Evolutionary conservation across 2,888 invertebrate species (phyloP), one percentile per base, ranked within the genome.

Genomic region (Microplitis deprimator): DNA sequence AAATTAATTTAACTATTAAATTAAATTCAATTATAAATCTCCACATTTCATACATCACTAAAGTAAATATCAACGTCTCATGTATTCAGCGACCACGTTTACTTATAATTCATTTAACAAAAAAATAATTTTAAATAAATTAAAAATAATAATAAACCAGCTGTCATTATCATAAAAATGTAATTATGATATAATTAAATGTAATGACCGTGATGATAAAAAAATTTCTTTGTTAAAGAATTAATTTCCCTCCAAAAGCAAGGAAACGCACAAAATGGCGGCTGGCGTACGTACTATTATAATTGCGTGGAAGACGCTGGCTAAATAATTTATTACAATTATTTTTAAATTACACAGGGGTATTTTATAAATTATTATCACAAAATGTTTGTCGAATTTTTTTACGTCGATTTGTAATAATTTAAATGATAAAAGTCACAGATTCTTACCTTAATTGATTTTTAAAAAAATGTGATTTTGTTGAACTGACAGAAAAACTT

Each of bases 251-350:
- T 88, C 89, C 88, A 88, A 88, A 86, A 85, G 82, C 79, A 75
- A 75, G 79, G 84, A 87, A 87, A 84, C 85, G 79, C 81, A 75
- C 80, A 89, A 89, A 89, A 89, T 89, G 89, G 89, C 86, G 85
- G 84, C 77, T 61, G 73, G 78, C 81, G 82, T 79, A 82, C 81
- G 78, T 60, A 74, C 77, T 76, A 79, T 84, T 81, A 83, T 83
- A 80, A 82, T 77, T 83, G 81, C 81, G 84, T 82, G 82, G 79
- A 82, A 83, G 82, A 80, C 80, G 81, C 81, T 77, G 78, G 70
- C 8, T 76, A 67, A 29, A 68, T 68, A 75, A 74, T 78, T 81
- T 76, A 78, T 71, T 41, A 71, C 50, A 50, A 50, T 50, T 68
- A 75, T 76, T 77, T 59, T 64, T 62, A n/a, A 16, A 68, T 68